Evolutionary conservation across 1,140 invertebrate species (phyloP).

Genomic region (Maconellicoccus hirsutus): DNA sequence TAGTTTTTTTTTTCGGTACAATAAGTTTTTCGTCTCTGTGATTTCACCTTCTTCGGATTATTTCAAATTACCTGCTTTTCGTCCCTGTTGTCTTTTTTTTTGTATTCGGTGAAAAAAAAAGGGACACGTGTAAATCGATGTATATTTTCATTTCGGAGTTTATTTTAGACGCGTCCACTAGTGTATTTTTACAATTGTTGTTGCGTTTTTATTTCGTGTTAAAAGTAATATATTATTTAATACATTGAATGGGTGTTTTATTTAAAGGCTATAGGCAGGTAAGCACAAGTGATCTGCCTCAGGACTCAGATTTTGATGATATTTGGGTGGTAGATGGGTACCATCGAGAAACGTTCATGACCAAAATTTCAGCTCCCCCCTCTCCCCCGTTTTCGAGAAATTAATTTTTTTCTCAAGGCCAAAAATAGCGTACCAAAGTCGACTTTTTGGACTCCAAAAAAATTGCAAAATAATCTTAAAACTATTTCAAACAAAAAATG

Average conservation of each 20-base stretch:
- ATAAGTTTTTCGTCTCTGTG: constrained; percentile 8
- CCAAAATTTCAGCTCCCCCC: too few relatives aligned
- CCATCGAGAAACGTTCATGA: too few relatives aligned
- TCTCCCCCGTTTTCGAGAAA: too few relatives aligned
- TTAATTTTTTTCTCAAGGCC: too few relatives aligned
- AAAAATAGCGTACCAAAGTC: too few relatives aligned
- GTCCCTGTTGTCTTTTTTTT: neutral
- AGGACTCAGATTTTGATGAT: too few relatives aligned
- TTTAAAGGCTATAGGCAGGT: too few relatives aligned
- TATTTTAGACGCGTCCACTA: constrained; percentile 11
- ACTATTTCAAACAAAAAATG: too few relatives aligned
- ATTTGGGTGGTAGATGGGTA: too few relatives aligned
- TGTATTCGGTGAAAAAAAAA: neutral
- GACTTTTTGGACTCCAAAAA: too few relatives aligned
- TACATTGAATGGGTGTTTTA: neutral
- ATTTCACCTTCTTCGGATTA: neutral
- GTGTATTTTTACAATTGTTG: constrained; percentile 19
- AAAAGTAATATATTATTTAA: constrained; percentile 1
- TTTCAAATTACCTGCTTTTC: neutral
- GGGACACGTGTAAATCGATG: neutral
- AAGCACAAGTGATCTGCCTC: too few relatives aligned
- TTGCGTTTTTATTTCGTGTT: constrained; percentile 3
- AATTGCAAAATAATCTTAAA: too few relatives aligned
- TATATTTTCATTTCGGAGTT: neutral
- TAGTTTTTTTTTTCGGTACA: neutral